Conservation (phyloP, 2,797 vertebrate genomes). For the Nasua narica region DNA sequence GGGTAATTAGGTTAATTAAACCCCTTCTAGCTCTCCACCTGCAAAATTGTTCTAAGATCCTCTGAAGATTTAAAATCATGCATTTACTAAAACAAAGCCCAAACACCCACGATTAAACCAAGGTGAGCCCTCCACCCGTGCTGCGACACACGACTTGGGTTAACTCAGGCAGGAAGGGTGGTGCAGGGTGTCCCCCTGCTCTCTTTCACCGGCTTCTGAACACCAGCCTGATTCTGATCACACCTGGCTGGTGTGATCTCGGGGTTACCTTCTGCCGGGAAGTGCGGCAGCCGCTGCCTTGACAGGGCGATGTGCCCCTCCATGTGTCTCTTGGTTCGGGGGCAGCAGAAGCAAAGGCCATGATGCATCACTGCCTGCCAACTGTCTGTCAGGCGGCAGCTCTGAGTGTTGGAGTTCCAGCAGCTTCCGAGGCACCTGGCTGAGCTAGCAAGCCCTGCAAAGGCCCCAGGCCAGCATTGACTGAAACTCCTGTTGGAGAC, state of each 20-base stretch:
- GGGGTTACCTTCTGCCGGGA: not conserved
- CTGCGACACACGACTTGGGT: fast-evolving
- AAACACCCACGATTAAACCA: not conserved
- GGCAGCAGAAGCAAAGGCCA: not conserved
- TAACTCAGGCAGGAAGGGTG: not conserved
- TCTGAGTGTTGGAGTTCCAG: not conserved
- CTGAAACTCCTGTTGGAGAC: not conserved
- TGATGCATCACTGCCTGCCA: not conserved
- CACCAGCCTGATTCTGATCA: too few species aligned
- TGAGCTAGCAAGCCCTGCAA: not conserved
- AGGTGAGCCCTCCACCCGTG: not conserved
- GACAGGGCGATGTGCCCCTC: too few species aligned
- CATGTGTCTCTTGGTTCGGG: fast-evolving
- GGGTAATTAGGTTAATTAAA: slow-evolving; percentile 40
- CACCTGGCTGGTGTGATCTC: not conserved
- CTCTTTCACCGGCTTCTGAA: not conserved
- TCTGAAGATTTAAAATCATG: not conserved
- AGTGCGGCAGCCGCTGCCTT: not conserved
- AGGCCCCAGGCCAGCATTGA: not conserved
- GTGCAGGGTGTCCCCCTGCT: fast-evolving
- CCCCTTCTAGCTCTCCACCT: not conserved
- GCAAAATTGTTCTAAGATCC: not conserved
- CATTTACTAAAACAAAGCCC: not conserved
- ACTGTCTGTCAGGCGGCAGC: not conserved
- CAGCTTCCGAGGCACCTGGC: not conserved